Evolutionary conservation across 2,113 vertebrate species (phyloP).

Genomic region (Alethe castanea): DNA sequence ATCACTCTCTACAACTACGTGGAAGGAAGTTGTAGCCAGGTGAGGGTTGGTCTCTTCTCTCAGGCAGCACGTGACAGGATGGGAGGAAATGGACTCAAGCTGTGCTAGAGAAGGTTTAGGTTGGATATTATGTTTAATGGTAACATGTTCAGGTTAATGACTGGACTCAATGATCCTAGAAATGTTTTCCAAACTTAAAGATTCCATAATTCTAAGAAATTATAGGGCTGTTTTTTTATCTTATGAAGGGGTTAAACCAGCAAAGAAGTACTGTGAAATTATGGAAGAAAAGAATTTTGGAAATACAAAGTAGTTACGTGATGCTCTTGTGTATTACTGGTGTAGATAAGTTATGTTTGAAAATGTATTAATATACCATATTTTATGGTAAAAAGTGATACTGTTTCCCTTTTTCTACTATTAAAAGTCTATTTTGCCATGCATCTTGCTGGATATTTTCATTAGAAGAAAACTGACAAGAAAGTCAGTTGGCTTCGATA

Average conservation of each 20-base stretch:
- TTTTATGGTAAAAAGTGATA: background rate
- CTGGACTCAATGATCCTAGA: background rate
- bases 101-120: background rate
- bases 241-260: background rate
- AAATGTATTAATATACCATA: background rate
- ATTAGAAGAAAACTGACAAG: background rate
- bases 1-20: background rate
- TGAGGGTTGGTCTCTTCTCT: background rate
- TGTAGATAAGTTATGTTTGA: background rate
- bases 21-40: background rate
- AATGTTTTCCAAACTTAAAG: background rate
- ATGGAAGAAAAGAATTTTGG: background rate
- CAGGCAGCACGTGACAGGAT: background rate
- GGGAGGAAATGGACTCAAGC: background rate
- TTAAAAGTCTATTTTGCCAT: background rate
- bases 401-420: background rate
- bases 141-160: background rate
- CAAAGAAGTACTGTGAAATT: background rate
- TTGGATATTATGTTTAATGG: background rate
- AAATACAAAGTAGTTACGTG: background rate
- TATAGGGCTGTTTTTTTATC: background rate
- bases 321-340: background rate
- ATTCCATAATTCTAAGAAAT: background rate
- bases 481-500: background rate
- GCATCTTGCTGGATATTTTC: background rate